A percentile compares a stretch with the other conserved stretches of the same genome.
Evolutionary conservation across 1,140 invertebrate species (phyloP).

Genomic region (Ostrea edulis): DNA sequence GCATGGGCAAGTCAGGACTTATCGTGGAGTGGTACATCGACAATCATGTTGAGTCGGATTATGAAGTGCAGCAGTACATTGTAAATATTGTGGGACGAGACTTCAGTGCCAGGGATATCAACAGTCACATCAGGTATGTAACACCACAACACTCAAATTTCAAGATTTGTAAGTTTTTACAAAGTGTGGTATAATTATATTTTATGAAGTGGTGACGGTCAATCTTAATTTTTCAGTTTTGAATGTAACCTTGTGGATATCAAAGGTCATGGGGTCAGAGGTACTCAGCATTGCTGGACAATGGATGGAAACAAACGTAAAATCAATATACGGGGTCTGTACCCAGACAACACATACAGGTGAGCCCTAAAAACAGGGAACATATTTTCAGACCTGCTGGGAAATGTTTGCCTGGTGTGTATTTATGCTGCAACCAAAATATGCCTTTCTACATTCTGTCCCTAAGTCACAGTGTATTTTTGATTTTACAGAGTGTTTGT

Average conservation of each 20-base stretch:
- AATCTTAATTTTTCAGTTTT: slow-evolving; percentile 68
- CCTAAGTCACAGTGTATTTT: neutral
- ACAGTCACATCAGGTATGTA: slow-evolving; percentile 77
- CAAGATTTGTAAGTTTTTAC: neutral
- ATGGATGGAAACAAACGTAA: slow-evolving; percentile 66
- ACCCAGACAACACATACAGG: slow-evolving; percentile 75
- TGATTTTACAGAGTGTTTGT: slow-evolving; percentile 74
- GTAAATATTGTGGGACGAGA: slow-evolving; percentile 77
- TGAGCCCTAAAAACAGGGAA: slow-evolving; percentile 43
- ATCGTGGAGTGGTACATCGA: slow-evolving; percentile 71
- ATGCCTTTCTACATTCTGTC: too few relatives aligned
- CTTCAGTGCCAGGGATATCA: slow-evolving; percentile 71
- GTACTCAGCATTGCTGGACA: slow-evolving; percentile 78
- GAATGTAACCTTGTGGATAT: slow-evolving; percentile 77
- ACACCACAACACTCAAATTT: neutral
- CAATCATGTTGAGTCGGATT: slow-evolving; percentile 62
- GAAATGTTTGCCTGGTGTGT: too few relatives aligned
- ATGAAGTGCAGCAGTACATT: slow-evolving; percentile 72
- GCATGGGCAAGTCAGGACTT: slow-evolving; percentile 63
- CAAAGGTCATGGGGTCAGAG: slow-evolving; percentile 67
- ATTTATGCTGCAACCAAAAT: too few relatives aligned
- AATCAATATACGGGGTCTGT: slow-evolving; percentile 74
- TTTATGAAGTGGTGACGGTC: neutral
- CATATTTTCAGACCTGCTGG: too few relatives aligned
- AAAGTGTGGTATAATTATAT: neutral